Evolutionary conservation across 2,888 invertebrate species (phyloP).

Genomic region (Polymixis lichenea): DNA sequence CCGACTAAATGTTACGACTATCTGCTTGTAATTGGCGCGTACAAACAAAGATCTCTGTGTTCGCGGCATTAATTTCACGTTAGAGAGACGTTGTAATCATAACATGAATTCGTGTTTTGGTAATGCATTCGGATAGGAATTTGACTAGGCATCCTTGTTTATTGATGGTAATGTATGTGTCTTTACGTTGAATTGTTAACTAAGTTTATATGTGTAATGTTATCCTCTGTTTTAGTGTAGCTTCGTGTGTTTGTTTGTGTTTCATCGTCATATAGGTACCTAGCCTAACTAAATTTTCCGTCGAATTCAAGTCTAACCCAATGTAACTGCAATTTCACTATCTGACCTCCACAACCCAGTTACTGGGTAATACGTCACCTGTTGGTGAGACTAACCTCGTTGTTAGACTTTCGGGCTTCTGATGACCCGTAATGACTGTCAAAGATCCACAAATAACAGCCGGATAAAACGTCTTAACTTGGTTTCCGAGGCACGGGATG

Average conservation of each 20-base stretch:
- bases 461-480: too few species aligned
- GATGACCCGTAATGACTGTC: too few species aligned
- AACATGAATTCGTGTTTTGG: conserved; percentile 69
- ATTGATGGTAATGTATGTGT: conserved; percentile 32
- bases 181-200: conserved; percentile 33
- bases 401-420: too few species aligned
- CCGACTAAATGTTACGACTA: conserved; percentile 69
- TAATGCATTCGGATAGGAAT: conserved; percentile 60
- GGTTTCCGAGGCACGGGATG: too few species aligned
- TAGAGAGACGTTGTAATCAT: conserved; percentile 69
- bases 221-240: conserved; percentile 2
- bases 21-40: conserved; percentile 74
- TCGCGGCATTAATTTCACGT: conserved; percentile 75
- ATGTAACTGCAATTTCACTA: too few species aligned
- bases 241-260: not conserved
- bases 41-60: conserved; percentile 72
- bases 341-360: too few species aligned
- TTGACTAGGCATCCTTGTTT: conserved; percentile 52
- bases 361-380: too few species aligned
- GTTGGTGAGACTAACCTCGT: too few species aligned
- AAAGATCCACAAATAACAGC: too few species aligned
- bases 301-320: too few species aligned
- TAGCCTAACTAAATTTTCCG: too few species aligned
- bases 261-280: not conserved
- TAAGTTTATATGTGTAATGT: conserved; percentile 2